Conservation (phyloP, 2,113 vertebrate genomes). For the Dromaius novaehollandiae region DNA sequence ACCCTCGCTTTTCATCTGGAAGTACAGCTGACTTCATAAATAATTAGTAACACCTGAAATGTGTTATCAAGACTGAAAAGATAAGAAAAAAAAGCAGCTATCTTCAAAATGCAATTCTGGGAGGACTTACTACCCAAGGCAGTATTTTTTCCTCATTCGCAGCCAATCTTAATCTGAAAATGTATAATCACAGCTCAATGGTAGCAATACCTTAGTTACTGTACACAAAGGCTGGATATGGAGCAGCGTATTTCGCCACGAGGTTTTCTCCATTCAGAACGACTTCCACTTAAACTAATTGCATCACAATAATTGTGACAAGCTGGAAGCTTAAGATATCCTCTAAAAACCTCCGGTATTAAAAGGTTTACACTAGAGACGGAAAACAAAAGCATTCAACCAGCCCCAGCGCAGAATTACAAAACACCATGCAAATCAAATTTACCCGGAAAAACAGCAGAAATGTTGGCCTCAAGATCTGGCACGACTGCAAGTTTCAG, state of each 20-base stretch:
- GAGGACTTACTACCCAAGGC: not conserved
- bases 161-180: not conserved
- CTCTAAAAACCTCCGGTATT: not conserved
- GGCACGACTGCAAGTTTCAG: accelerated
- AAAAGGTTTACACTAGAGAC: not conserved
- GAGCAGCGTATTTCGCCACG: not conserved
- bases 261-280: not conserved
- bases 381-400: not conserved
- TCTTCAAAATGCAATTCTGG: not conserved
- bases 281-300: not conserved
- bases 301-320: not conserved
- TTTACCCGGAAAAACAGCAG: not conserved
- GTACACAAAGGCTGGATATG: not conserved
- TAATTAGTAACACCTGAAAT: not conserved
- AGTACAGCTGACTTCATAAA: not conserved
- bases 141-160: not conserved
- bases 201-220: not conserved
- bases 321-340: not conserved
- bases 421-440: not conserved
- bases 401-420: not conserved
- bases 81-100: not conserved
- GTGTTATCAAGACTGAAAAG: not conserved
- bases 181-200: not conserved
- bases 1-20: not conserved
- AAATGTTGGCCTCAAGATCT: not conserved